These are phyloP conservation scores for Apamea monoglypha DNA, from an alignment of 2,888 invertebrate genomes.

Conservation along the genomic window DNA sequence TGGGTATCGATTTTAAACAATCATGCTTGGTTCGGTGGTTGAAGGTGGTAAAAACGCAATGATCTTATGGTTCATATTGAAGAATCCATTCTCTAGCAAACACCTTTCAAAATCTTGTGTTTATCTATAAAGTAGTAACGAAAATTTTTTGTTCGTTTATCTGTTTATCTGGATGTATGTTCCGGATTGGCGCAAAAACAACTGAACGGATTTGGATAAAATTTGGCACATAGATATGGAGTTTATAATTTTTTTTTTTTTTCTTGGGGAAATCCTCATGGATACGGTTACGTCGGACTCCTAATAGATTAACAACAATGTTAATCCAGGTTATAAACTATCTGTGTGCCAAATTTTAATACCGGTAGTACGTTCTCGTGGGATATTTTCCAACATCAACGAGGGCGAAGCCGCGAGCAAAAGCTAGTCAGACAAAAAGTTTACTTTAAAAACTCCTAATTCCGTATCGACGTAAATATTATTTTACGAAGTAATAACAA, in stretches of 20 bases:
- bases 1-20: conserved; percentile 42
- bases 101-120: not conserved
- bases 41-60: conserved; percentile 4
- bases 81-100: not conserved
- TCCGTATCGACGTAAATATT: conserved; percentile 42
- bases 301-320: too few relatives aligned
- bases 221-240: not conserved
- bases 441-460: conserved; percentile 17
- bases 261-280: too few relatives aligned
- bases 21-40: conserved; percentile 25
- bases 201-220: not conserved
- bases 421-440: conserved; percentile 6
- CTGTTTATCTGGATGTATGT: not conserved
- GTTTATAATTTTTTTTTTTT: not conserved
- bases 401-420: not conserved
- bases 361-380: not conserved
- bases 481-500: conserved; percentile 58
- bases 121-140: not conserved
- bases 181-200: not conserved
- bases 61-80: not conserved
- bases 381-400: not conserved
- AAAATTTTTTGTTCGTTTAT: not conserved
- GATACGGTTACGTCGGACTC: too few relatives aligned
- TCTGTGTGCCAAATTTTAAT: not conserved
- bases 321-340: not conserved